These are phyloP conservation scores for Parthenolecanium corni DNA, from an alignment of 2,888 invertebrate species.

Conservation along the genomic window DNA sequence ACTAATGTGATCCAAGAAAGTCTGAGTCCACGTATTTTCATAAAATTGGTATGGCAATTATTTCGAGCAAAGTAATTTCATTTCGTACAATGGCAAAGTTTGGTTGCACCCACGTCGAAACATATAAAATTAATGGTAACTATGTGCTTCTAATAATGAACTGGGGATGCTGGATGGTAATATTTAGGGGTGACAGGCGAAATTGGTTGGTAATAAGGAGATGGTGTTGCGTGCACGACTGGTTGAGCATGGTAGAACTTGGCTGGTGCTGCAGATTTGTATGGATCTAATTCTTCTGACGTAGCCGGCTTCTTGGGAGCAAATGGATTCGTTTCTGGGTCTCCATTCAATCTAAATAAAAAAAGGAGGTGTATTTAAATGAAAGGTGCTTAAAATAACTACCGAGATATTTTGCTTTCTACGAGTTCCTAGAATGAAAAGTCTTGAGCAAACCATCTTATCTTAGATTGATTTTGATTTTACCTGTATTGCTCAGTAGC, in stretches of 20 bases:
- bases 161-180: neutral
- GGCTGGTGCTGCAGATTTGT: neutral
- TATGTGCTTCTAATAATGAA: neutral
- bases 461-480: constrained; percentile 35
- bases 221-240: too few relatives aligned
- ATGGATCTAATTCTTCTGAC: constrained; percentile 37
- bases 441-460: too few relatives aligned
- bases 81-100: too few relatives aligned
- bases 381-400: neutral
- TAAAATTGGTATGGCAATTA: too few relatives aligned
- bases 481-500: constrained; percentile 63
- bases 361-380: constrained; percentile 26
- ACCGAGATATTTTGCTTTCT: neutral
- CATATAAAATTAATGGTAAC: too few relatives aligned
- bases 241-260: neutral
- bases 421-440: too few relatives aligned
- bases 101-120: too few relatives aligned
- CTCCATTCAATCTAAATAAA: constrained; percentile 55
- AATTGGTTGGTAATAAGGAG: neutral
- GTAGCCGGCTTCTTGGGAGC: constrained; percentile 59
- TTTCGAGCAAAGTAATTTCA: too few relatives aligned
- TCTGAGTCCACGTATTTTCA: too few relatives aligned
- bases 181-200: neutral
- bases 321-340: constrained; percentile 69
- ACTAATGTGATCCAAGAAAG: neutral